These are phyloP conservation scores for Halictus quadricinctus DNA, from an alignment of 2,888 invertebrate genomes.

Conservation along the genomic window DNA sequence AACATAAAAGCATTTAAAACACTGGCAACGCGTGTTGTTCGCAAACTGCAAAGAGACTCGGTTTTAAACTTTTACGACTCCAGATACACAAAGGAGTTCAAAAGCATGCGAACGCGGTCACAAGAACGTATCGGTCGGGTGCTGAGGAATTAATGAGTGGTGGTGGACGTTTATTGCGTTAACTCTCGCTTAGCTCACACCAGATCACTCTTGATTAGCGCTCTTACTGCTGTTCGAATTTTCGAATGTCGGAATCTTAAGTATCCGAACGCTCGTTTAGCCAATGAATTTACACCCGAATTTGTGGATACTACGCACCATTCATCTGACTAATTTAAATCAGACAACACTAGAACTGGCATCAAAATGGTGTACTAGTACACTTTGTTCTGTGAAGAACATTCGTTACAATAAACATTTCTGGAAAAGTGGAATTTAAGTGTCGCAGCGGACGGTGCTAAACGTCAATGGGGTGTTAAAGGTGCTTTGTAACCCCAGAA, in stretches of 20 bases:
- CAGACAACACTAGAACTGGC: neutral
- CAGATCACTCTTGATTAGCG: constrained; percentile 1
- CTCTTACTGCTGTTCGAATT: neutral
- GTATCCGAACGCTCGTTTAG: neutral
- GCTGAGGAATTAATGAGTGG: constrained; percentile 22
- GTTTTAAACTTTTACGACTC: constrained; percentile 10
- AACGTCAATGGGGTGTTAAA: neutral
- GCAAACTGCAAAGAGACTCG: neutral
- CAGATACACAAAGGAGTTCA: constrained; percentile 11
- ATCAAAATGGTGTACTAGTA: too few relatives aligned
- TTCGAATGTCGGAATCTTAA: constrained; percentile 1
- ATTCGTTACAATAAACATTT: neutral
- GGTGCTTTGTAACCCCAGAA: neutral
- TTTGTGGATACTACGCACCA: neutral
- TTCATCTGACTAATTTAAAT: neutral
- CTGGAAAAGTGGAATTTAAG: neutral
- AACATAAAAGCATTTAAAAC: neutral
- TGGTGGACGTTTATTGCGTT: constrained; percentile 9
- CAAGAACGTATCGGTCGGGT: neutral
- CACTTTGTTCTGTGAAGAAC: neutral
- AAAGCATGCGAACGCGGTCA: neutral
- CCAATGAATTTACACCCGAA: neutral
- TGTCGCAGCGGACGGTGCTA: neutral
- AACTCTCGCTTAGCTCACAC: neutral
- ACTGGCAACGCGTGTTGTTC: neutral